phyloP scores from a whole-genome alignment of 37 sponge, comb jelly and placozoan species.

The Cladorhizidae sp. region DNA sequence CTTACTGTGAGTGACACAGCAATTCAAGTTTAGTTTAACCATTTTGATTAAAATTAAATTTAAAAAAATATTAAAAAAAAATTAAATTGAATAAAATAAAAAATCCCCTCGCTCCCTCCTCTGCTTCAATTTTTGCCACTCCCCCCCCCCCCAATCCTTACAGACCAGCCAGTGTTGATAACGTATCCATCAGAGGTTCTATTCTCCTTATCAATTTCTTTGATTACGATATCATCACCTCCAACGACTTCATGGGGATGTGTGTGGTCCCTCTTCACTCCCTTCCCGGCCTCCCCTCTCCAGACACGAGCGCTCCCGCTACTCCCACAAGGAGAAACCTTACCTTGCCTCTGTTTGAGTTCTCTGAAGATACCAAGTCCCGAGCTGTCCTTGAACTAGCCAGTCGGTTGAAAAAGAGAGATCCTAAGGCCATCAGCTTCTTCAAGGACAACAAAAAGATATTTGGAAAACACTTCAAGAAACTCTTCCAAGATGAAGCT shows the following conservation, averaged over 20 bases:
- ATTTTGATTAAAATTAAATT: background rate
- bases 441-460: slow-evolving; percentile 15
- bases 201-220: slow-evolving; percentile 48
- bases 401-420: background rate
- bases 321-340: slow-evolving; percentile 10
- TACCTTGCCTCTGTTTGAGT: slow-evolving; percentile 30
- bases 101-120: background rate
- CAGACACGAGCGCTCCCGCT: background rate
- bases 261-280: slow-evolving; percentile 42
- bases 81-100: background rate
- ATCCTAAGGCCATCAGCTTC: background rate
- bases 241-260: slow-evolving; percentile 58
- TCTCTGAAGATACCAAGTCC: background rate
- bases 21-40: background rate
- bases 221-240: slow-evolving; percentile 51
- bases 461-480: background rate
- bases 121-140: background rate
- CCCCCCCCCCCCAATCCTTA: background rate
- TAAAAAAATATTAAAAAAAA: background rate
- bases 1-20: slow-evolving; percentile 40
- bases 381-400: background rate
- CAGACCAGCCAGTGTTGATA: slow-evolving; percentile 26
- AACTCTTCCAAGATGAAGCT: background rate
- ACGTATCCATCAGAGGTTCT: slow-evolving; percentile 33
- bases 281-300: slow-evolving; percentile 15